Percentiles rank a stretch among this genome's conserved stretches.
Evolutionary conservation across 2,113 vertebrate genomes (phyloP).

Genomic region (Apus apus): DNA sequence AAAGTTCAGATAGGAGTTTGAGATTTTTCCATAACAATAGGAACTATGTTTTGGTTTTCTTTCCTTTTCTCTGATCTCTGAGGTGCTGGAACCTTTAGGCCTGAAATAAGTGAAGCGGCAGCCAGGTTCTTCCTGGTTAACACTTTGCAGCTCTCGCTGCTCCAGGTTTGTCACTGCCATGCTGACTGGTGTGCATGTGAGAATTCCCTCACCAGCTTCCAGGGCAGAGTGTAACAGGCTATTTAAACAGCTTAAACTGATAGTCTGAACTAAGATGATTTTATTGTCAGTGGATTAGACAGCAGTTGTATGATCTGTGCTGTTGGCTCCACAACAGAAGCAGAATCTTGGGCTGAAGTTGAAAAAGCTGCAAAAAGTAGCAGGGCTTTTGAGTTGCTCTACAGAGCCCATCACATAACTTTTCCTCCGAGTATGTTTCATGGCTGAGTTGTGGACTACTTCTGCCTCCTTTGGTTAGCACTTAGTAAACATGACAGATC

Average conservation of each 20-base stretch:
- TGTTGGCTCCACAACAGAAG: accelerated
- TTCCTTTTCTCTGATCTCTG: not conserved
- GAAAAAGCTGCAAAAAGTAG: not conserved
- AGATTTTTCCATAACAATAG: not conserved
- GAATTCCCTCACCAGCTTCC: not conserved
- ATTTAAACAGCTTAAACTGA: not conserved
- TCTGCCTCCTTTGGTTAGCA: not conserved
- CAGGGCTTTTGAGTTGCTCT: not conserved
- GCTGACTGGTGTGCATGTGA: accelerated
- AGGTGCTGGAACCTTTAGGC: not conserved
- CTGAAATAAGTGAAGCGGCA: not conserved
- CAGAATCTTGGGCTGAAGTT: not conserved
- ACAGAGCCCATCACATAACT: not conserved
- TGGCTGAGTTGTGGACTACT: not conserved
- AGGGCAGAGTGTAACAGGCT: not conserved
- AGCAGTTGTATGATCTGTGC: not conserved
- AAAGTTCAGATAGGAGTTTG: not conserved
- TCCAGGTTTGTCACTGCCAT: not conserved
- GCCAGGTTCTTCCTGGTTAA: not conserved
- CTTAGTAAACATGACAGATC: not conserved
- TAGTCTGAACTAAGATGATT: not conserved
- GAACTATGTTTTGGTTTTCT: not conserved
- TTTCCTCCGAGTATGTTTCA: not conserved
- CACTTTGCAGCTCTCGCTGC: not conserved
- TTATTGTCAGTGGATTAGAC: not conserved